Evolutionary conservation across 2,797 vertebrate species (phyloP), one percentile per base, ranked within the genome.

Genomic region (Salarias fasciatus): DNA sequence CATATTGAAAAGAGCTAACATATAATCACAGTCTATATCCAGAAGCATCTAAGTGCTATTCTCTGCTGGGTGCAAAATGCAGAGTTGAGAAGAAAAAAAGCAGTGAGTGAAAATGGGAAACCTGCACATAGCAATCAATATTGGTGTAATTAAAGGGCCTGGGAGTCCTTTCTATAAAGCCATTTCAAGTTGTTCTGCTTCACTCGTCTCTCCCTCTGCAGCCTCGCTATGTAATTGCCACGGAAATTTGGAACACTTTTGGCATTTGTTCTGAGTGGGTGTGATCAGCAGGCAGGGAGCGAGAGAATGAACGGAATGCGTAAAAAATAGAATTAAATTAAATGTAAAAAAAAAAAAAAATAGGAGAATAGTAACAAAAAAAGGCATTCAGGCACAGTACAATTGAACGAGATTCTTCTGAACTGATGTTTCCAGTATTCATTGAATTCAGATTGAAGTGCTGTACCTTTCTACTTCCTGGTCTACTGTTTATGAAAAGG

Each of bases 91-190:
- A 72, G 66, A 82, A 85, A 83, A 82, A 63, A n/a, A 24, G 66
- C 58, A 74, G 78, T 75, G 64, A 80, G 69, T 76, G 82, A 83
- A 80, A 79, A 84, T 40, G 53, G 86, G 80, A 82, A 89, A 84
- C 84, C 63, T 72, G 71, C 55, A 43, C 77, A 69, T 68, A 55
- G 73, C 63, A 89, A 93, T 92, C 91, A 89, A 93, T 91, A 91
- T 61, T 30, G 50, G 72, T 84, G 80, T 92, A 92, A 91, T 92
- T 92, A 91, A 83, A 88, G 88, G 75, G 77, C 83, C 67, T 71
- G 8, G 33, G 68, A 86, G 84, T 77, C 82, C 70, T 87, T 90
- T 90, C 86, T 85, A 91, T 91, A 88, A 88, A 91, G 87, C 84
- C 71, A 90, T 91, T 91, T 87, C 80, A 87, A 83, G 79, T 82